Evolutionary conservation across 1,140 invertebrate genomes (phyloP).

Genomic region (Limonius californicus): DNA sequence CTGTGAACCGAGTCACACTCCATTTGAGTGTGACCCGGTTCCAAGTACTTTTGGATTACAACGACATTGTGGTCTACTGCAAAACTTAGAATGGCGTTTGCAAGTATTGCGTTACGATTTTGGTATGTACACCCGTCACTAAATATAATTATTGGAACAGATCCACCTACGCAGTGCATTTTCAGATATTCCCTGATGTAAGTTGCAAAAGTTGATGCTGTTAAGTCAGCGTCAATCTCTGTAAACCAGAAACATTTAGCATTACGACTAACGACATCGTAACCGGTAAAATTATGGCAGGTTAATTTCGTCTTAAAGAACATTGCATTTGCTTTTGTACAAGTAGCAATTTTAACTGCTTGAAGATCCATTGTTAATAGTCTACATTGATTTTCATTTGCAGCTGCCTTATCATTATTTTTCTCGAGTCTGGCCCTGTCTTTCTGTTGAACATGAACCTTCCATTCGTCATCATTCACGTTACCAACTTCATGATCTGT

Average conservation of each 20-base stretch:
- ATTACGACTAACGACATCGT: conserved; percentile 41
- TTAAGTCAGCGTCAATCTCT: conserved; percentile 40
- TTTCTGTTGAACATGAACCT: background rate
- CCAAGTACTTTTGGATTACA: conserved; percentile 12
- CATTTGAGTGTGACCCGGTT: conserved; percentile 42
- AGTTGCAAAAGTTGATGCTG: conserved; percentile 44
- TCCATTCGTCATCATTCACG: background rate
- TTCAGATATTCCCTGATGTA: no score
- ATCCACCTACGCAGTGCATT: background rate
- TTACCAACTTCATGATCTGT: conserved; percentile 3
- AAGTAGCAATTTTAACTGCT: conserved; percentile 44
- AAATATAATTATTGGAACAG: conserved; percentile 9
- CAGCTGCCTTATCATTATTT: conserved; percentile 31
- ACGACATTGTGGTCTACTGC: conserved; percentile 1
- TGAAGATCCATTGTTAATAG: conserved; percentile 44
- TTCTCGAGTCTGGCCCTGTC: background rate
- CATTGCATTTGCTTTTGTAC: conserved; percentile 42
- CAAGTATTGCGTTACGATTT: conserved; percentile 23
- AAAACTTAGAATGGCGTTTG: conserved; percentile 15
- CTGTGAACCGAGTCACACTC: conserved; percentile 39
- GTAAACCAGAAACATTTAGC: conserved; percentile 24
- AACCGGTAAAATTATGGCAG: conserved; percentile 50
- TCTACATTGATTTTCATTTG: conserved; percentile 21
- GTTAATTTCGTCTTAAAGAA: conserved; percentile 49
- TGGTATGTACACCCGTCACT: conserved; percentile 11